A percentile compares a stretch with the other conserved stretches of the same genome.
These are phyloP conservation scores for Ageneiosus marmoratus DNA, from an alignment of 2,113 vertebrate species.

Conservation along the genomic window DNA sequence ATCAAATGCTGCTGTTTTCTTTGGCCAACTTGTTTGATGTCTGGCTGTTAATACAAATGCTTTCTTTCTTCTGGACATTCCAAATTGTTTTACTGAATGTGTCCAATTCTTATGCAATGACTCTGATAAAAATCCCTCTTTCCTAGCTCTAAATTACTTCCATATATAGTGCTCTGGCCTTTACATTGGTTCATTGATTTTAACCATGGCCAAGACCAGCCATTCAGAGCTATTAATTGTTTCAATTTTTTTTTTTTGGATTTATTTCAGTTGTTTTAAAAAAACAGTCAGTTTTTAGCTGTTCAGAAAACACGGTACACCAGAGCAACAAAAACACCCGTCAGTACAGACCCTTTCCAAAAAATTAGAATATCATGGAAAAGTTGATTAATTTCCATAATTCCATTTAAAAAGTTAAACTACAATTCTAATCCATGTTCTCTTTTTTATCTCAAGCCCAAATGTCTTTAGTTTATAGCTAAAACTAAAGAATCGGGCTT, in stretches of 20 bases:
- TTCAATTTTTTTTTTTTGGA: too few relatives aligned
- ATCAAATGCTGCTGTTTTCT: too few relatives aligned
- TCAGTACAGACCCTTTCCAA: neutral
- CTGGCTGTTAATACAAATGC: neutral
- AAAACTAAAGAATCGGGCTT: neutral
- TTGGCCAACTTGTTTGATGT: neutral
- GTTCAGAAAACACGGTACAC: neutral
- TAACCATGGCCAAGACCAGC: neutral
- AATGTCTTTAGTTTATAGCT: neutral
- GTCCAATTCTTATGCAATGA: neutral
- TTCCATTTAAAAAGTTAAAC: too few relatives aligned
- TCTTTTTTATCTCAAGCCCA: neutral
- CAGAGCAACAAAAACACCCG: neutral
- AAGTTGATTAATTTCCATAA: too few relatives aligned
- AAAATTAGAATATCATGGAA: too few relatives aligned
- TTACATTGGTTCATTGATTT: neutral
- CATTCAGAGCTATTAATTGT: neutral
- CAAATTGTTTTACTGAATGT: neutral
- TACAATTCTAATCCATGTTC: neutral
- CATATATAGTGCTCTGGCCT: neutral
- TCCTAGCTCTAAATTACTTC: neutral
- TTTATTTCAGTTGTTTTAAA: too few relatives aligned
- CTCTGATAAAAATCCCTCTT: neutral
- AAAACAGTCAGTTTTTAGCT: neutral
- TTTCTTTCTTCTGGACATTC: neutral